These are phyloP conservation scores for Acheta domesticus DNA, from an alignment of 2,888 invertebrate genomes.

Conservation along the genomic window DNA sequence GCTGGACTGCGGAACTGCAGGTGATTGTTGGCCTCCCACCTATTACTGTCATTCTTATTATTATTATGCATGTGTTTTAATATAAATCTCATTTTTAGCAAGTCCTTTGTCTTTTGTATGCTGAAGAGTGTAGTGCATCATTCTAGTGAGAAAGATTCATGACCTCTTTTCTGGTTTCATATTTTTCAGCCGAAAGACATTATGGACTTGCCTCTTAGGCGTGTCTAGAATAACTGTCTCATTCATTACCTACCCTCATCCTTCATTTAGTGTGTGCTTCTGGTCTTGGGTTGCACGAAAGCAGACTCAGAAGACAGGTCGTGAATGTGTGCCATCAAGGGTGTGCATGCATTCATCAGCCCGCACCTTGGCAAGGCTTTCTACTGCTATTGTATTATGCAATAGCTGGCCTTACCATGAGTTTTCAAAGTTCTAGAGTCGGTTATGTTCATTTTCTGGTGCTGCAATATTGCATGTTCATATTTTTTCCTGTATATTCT, in stretches of 20 bases:
- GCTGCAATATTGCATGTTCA: constrained; percentile 11
- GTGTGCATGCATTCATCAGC: constrained; percentile 20
- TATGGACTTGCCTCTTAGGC: background rate
- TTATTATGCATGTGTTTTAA: constrained; percentile 33
- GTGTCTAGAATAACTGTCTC: background rate
- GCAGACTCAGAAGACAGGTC: background rate
- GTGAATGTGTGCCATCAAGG: constrained; percentile 9
- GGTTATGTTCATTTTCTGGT: constrained; percentile 18
- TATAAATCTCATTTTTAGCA: constrained; percentile 33
- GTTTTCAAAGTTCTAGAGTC: constrained; percentile 18
- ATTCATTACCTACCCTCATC: background rate
- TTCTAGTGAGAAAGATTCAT: constrained; percentile 28
- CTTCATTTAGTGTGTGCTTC: background rate
- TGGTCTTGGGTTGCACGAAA: background rate
- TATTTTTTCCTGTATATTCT: constrained; percentile 4
- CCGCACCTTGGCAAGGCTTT: background rate
- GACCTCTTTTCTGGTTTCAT: constrained; percentile 25
- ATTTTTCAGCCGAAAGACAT: background rate
- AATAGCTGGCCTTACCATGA: constrained; percentile 18
- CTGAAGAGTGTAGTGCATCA: constrained; percentile 34
- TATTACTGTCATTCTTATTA: constrained; percentile 29
- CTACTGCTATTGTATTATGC: constrained; percentile 6
- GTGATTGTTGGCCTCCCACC: constrained; percentile 53
- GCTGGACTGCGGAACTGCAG: constrained; percentile 74
- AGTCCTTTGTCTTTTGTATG: constrained; percentile 36